Base-by-base conservation (phyloP, 2,888 invertebrate genomes). In the Galeopsomyia nigrocyanea region DNA sequence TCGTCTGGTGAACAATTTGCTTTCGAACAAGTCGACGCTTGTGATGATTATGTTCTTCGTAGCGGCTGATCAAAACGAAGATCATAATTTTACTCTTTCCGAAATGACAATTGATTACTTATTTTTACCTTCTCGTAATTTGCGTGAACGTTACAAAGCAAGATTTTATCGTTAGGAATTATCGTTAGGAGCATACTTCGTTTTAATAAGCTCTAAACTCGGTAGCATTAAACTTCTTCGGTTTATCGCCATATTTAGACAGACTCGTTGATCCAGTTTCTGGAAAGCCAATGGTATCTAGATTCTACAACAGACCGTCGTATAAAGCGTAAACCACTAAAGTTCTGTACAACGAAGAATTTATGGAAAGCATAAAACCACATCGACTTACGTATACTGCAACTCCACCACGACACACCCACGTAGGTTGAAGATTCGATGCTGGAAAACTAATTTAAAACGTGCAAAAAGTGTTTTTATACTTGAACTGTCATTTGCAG, bases 261-360 rank as follows among this genome's bases (percentile, higher is more conserved):
- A 65, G 21, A 13, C 63, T 77, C 3, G 84, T 81, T 68, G 86
- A 49, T 3, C 84, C 85, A 63, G 74, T 80, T 81, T 90, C 90
- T 0, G 91, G 90, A 75, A 90, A 90, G n/a, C 90, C 89, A 22
- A 90, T 83, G 21, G 91, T 90, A 75, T 90, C 89, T 0, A 84
- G 88, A 7, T 83, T 82, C 90, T 90, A 80, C 3, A 73, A 66
- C 7, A 2, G 13, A 57, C 21, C 14, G 22, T n/a, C 13, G 22
- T 9, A 5, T n/a, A 16, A 1, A 19, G n/a, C n/a, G n/a, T n/a
- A n/a, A n/a, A n/a, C n/a, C n/a, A n/a, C n/a, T n/a, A n/a, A n/a
- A n/a, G n/a, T n/a, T n/a, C n/a, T n/a, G n/a, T n/a, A n/a, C n/a
- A n/a, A n/a, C n/a, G n/a, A n/a, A n/a, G n/a, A n/a, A n/a, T n/a